A percentile compares a stretch with the other conserved stretches of the same genome.
Conservation (phyloP, 2,113 vertebrate genomes). For the Otus sunia region DNA sequence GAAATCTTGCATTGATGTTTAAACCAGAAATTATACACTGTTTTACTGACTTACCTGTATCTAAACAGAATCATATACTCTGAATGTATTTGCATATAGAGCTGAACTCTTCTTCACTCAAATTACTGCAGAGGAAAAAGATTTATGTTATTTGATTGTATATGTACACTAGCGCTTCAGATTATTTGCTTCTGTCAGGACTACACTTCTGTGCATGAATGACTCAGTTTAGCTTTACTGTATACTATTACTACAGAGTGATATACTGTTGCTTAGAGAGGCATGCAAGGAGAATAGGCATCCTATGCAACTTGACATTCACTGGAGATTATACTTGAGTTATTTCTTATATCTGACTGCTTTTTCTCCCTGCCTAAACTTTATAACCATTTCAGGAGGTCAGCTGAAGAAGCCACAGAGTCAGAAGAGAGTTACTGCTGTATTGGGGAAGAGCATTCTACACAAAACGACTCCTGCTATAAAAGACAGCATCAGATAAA, state of each 20-base stretch:
- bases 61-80: background rate
- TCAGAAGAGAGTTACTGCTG: background rate
- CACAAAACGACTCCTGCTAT: background rate
- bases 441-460: background rate
- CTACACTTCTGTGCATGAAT: background rate
- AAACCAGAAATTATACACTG: slow-evolving; percentile 52
- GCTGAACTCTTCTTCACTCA: background rate
- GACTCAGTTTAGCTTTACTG: background rate
- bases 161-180: background rate
- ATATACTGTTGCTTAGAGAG: background rate
- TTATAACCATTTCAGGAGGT: background rate
- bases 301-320: background rate
- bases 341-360: background rate
- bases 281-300: background rate
- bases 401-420: background rate
- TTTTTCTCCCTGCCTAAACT: background rate
- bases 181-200: background rate
- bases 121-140: background rate
- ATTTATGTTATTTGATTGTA: background rate
- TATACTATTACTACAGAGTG: background rate
- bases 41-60: background rate
- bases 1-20: slow-evolving; percentile 23
- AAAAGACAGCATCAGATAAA: background rate
- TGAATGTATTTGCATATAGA: background rate
- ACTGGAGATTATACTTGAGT: background rate